Evolutionary conservation across 2,888 invertebrate species (phyloP), one percentile per base, ranked within the genome.

Genomic region (Spilarctia lutea): DNA sequence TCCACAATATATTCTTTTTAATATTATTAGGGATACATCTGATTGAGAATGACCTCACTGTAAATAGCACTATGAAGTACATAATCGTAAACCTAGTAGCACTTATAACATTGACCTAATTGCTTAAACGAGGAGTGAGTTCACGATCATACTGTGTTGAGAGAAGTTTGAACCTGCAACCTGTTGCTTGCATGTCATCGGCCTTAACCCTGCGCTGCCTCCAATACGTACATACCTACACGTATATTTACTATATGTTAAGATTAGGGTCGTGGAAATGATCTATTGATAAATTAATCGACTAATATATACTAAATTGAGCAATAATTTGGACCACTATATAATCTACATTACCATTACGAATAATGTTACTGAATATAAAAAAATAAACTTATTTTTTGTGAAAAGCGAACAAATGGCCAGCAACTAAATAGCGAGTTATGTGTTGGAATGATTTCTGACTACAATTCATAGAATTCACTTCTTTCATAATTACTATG

Each of bases 111-210:
- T 10, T 60, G 27, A 60, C 27, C 60, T 60, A 60, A 60, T 27
- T 60, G 4, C 60, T 16, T 16, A 60, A 27, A 60, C 10, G n/a
- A 60, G 6, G 20, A 27, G 11, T 27, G 13, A 4, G 60, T 60
- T 27, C 27, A 60, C 4, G 16, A 11, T 27, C 30, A 30, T 30
- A 63, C 7, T 18, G 2, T 18, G 30, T 63, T 63, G 63, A 30
- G 30, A 63, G 30, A 18, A 63, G 63, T 18, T 63, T 63, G 16
- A 63, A 16, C 30, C 30, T 63, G 63, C 18, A 63, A 63, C 63
- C 63, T 63, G 63, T 63, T 63, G 63, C 30, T 30, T 63, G 63
- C 30, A 63, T 60, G 27, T n/a, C n/a, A 60, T 60, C 60, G 27
- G 60, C 60, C 60, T 60, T 60, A 60, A 56, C 24, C 24, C 52